Percentiles rank a stretch among this genome's conserved stretches.
Evolutionary conservation across 2,888 invertebrate species (phyloP).

Genomic region (Zeuzera pyrina): DNA sequence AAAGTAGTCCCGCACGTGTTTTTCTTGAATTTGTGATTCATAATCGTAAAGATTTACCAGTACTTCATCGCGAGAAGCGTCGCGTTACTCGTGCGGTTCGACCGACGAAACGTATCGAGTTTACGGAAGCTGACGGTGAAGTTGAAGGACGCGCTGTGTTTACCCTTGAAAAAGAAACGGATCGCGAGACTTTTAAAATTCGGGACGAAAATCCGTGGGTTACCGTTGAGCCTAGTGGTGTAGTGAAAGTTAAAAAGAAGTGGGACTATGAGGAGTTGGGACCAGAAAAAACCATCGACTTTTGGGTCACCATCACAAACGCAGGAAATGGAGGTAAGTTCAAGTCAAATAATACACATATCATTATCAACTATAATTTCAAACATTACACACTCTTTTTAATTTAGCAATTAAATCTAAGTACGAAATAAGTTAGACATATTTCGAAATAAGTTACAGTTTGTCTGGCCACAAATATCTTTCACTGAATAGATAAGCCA

Average conservation of each 20-base stretch:
- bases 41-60: slow-evolving; percentile 73
- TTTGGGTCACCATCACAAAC: slow-evolving; percentile 95
- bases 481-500: no score
- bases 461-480: no score
- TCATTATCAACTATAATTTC: no score
- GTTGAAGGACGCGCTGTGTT: slow-evolving; percentile 91
- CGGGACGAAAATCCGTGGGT: slow-evolving; percentile 96
- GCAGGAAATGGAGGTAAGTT: slow-evolving; percentile 88
- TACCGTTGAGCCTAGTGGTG: slow-evolving; percentile 91
- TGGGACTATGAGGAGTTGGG: slow-evolving; percentile 97
- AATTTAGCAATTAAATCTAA: no score
- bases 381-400: no score
- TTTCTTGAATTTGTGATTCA: slow-evolving; percentile 80
- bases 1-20: slow-evolving; percentile 82
- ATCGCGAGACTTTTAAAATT: slow-evolving; percentile 93
- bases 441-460: no score
- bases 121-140: slow-evolving; percentile 92
- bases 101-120: slow-evolving; percentile 94
- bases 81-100: slow-evolving; percentile 92
- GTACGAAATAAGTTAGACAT: no score
- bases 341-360: no score
- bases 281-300: slow-evolving; percentile 95
- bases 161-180: slow-evolving; percentile 92
- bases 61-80: slow-evolving; percentile 80
- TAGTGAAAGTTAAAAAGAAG: slow-evolving; percentile 94